Percentiles rank a stretch among this genome's conserved stretches.
These are phyloP conservation scores for Octopus bimaculoides DNA, from an alignment of 1,140 invertebrate species.

Conservation along the genomic window DNA sequence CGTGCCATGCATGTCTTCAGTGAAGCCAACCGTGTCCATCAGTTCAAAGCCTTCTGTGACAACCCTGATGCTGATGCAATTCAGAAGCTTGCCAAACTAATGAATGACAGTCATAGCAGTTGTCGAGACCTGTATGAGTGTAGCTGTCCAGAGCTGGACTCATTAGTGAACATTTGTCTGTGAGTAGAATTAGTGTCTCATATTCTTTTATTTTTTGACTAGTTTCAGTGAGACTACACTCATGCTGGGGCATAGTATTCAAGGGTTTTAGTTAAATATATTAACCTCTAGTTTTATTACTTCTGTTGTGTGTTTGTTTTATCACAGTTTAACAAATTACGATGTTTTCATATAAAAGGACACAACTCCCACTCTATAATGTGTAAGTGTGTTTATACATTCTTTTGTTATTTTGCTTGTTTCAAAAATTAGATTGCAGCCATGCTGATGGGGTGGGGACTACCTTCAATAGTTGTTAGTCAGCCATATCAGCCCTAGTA, in stretches of 20 bases:
- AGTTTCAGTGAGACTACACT: neutral
- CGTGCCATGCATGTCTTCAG: conserved; percentile 86
- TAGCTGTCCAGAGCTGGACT: conserved; percentile 85
- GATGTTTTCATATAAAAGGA: too few species aligned
- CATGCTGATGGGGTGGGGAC: too few species aligned
- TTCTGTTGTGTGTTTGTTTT: too few species aligned
- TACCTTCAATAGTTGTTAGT: too few species aligned
- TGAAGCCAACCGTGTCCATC: conserved; percentile 70
- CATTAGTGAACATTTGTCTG: conserved; percentile 76
- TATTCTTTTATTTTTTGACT: neutral
- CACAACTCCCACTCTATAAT: too few species aligned
- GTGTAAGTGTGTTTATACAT: too few species aligned
- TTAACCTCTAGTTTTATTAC: too few species aligned
- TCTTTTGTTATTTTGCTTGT: too few species aligned
- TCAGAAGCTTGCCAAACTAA: conserved; percentile 73
- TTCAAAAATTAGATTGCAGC: too few species aligned
- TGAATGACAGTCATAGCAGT: conserved; percentile 86
- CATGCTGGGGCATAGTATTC: neutral
- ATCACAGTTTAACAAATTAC: too few species aligned
- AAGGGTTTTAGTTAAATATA: neutral
- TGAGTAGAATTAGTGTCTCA: conserved; percentile 30
- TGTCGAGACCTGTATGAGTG: conserved; percentile 87
- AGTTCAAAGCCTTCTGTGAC: conserved; percentile 71
- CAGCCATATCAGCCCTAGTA: too few species aligned
- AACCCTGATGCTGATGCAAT: conserved; percentile 56